Evolutionary conservation across 2,888 invertebrate genomes (phyloP), one percentile per base, ranked within the genome.

Genomic region (Liopterus haemorrhoidalis): DNA sequence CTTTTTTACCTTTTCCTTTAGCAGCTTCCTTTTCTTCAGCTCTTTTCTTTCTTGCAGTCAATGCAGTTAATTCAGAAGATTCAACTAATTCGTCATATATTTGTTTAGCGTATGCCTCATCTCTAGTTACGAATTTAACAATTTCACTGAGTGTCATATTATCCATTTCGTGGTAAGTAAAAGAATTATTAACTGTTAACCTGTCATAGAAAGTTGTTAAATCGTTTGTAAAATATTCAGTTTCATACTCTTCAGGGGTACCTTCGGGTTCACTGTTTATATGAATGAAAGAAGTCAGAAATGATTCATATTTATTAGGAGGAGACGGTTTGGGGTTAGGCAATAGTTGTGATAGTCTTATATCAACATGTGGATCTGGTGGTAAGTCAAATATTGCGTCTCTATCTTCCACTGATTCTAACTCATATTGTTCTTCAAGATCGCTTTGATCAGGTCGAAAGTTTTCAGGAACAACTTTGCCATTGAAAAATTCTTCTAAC

Each of bases 401-500:
- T 19, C 56, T 50, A 58, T 70, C 69, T 32, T 72, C 9, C 3
- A 41, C 4, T 3, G 44, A 33, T 40, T 56, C 52, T 15, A 57
- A 48, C 19, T 62, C 59, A 18, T 62, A 60, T 9, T 59, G 50
- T 20, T 50, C 52, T 8, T 48, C 35, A 14, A 57, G 47, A 3
- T 48, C 48, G 15, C 47, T 22, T 15, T 50, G 66, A 49, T 71
- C 69, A 52, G 70, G 69, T 50, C 61, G 63, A 43, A 69, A 61
- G 21, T 50, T 56, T 51, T 68, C 67, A 43, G 68, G 61, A 5
- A 76, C 73, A 14, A 78, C 68, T 31, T 58, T 59, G 1, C 79
- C 78, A 6, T 75, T 72, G 57, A 82, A 67, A 1, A 69, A 69
- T 62, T 74, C 74, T 63, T 82, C 82, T 21, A 82, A 60, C 30